Evolutionary conservation across 2,888 invertebrate species (phyloP), one percentile per base, ranked within the genome.

Genomic region (Leucophenga maculata): DNA sequence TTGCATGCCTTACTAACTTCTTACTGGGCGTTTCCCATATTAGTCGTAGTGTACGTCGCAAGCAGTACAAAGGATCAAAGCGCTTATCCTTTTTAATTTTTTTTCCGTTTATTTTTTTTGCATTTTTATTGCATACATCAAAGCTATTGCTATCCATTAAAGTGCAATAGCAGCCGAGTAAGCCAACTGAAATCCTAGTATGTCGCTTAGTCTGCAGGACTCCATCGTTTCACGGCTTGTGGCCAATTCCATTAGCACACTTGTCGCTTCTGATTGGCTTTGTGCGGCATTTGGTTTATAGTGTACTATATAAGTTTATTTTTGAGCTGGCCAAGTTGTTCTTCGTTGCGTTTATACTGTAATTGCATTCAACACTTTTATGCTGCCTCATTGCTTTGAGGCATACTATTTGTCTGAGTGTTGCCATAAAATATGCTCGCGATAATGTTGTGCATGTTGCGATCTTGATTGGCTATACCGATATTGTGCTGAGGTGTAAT

Each of bases 181-280:
- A 55, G 18, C 22, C 22, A 57, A 57, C 26, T 57, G 4, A n/a
- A 22, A 26, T 57, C n/a, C n/a, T 57, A 13, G 57, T 22, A 9
- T 39, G 39, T 39, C 39, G 39, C 39, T 39, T 39, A 39, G 39
- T 39, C 14, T 18, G 54, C 54, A 9, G 26, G 26, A 39, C 39
- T 39, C 8, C 39, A 39, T 11, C 11, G 39, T 39, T 39, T 39
- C 39, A 39, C 39, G 31, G 14, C 26, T 26, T 48, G 48, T 64
- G 48, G 48, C n/a, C 13, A 48, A 46, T 48, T 32, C 46, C 62
- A 64, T 64, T 26, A 64, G 62, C 46, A 48, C 46, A 64, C 62
- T 64, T 64, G 48, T 64, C 62, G 46, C 62, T 48, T 8, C 46
- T 44, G 20, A 46, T 64, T 64, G 62, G 22, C 18, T 39, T 60